Percentiles rank a stretch among this genome's conserved stretches.
Evolutionary conservation across 2,113 vertebrate genomes (phyloP).

Genomic region (Arvicanthis niloticus): DNA sequence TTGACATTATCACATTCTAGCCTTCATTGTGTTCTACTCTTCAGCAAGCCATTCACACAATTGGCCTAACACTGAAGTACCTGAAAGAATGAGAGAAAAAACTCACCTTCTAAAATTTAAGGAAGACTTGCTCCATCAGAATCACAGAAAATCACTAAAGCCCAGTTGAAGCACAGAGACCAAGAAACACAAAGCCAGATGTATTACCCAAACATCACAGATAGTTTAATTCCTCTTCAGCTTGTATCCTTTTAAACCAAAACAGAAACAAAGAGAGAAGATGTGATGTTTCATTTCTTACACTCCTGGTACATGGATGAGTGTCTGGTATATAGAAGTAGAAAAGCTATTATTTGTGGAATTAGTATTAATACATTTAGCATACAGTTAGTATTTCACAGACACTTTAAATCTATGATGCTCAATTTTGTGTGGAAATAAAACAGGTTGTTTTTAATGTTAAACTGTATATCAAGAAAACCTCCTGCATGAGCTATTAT

Average conservation of each 20-base stretch:
- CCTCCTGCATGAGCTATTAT: background rate
- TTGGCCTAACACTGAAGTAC: background rate
- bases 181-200: background rate
- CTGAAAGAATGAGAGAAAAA: background rate
- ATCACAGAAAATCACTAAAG: background rate
- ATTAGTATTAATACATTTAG: background rate
- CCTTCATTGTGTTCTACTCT: background rate
- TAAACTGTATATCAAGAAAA: background rate
- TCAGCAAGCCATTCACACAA: background rate
- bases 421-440: background rate
- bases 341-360: background rate
- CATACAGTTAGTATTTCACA: background rate
- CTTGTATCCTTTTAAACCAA: slow-evolving; percentile 52
- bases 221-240: background rate
- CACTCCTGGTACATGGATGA: background rate
- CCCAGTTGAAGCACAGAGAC: background rate
- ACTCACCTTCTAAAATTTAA: slow-evolving; percentile 38
- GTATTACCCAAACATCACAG: background rate
- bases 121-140: background rate
- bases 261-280: too few relatives aligned
- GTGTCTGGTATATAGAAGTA: background rate
- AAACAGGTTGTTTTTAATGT: background rate
- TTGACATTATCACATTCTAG: background rate
- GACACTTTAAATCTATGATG: background rate
- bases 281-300: background rate